Percentiles rank a stretch among this genome's conserved stretches.
These are phyloP conservation scores for Meloidogyne hapla DNA, from an alignment of 1,140 invertebrate genomes.

Conservation along the genomic window DNA sequence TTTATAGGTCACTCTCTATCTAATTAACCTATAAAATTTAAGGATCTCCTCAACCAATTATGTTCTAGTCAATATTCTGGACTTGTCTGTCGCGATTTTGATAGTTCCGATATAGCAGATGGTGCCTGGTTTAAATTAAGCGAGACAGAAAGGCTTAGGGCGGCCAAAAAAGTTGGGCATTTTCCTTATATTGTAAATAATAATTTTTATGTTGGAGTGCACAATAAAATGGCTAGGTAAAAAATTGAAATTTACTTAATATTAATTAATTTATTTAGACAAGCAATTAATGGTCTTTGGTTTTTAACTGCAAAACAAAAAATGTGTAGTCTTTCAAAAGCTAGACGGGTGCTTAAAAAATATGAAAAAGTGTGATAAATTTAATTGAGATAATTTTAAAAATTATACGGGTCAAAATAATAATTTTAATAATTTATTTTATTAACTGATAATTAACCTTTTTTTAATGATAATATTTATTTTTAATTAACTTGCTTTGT, in stretches of 20 bases:
- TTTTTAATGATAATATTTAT: too few relatives aligned
- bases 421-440: too few relatives aligned
- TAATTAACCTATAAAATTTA: too few relatives aligned
- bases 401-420: neutral
- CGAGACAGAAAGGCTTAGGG: slow-evolving; percentile 39
- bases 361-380: slow-evolving; percentile 14
- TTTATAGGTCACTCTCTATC: too few relatives aligned
- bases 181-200: slow-evolving; percentile 55
- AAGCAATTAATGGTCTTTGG: slow-evolving; percentile 53
- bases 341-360: slow-evolving; percentile 44
- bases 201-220: slow-evolving; percentile 56
- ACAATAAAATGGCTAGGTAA: slow-evolving; percentile 54
- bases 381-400: neutral
- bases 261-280: slow-evolving; percentile 21
- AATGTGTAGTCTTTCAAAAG: slow-evolving; percentile 43
- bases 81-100: slow-evolving; percentile 52
- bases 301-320: slow-evolving; percentile 40
- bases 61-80: slow-evolving; percentile 49
- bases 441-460: too few relatives aligned
- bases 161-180: slow-evolving; percentile 24
- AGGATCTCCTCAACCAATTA: slow-evolving; percentile 53
- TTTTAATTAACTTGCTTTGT: too few relatives aligned
- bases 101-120: slow-evolving; percentile 54
- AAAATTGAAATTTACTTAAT: slow-evolving; percentile 14
- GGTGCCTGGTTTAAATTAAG: slow-evolving; percentile 60